Percentiles rank a stretch among this genome's conserved stretches.
phyloP scores from a whole-genome alignment of 2,888 invertebrate genomes.

The Bombylius major region DNA sequence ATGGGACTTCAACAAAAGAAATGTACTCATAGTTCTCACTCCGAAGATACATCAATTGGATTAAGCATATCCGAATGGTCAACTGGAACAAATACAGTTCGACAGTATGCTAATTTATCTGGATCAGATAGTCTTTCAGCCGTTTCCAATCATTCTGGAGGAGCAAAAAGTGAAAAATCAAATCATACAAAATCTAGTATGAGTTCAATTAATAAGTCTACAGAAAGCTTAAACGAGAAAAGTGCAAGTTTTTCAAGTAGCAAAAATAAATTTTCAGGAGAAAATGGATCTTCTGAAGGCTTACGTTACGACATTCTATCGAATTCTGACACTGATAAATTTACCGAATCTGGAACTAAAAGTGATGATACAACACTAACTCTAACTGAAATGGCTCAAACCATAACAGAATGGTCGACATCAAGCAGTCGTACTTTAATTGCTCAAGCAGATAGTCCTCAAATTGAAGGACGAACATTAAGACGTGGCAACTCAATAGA shows the following conservation, averaged over 20 bases:
- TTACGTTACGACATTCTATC: constrained; percentile 47
- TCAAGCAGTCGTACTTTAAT: constrained; percentile 66
- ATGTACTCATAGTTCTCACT: constrained; percentile 71
- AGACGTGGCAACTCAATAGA: constrained; percentile 24
- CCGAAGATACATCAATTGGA: constrained; percentile 77
- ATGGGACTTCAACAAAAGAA: constrained; percentile 67
- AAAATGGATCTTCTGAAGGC: constrained; percentile 35
- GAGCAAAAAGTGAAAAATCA: constrained; percentile 47
- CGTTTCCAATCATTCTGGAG: constrained; percentile 45
- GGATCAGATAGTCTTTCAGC: constrained; percentile 49
- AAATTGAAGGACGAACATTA: constrained; percentile 11
- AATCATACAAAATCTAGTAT: constrained; percentile 43
- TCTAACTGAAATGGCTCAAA: constrained; percentile 58
- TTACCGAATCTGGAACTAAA: constrained; percentile 55
- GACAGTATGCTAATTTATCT: constrained; percentile 63
- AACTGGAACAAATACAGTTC: constrained; percentile 72
- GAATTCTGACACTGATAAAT: constrained; percentile 47
- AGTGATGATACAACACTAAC: constrained; percentile 67
- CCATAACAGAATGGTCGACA: constrained; percentile 73
- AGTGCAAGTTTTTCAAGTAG: constrained; percentile 30
- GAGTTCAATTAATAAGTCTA: constrained; percentile 48
- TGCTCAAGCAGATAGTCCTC: constrained; percentile 40
- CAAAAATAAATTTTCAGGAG: constrained; percentile 32
- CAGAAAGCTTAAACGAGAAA: constrained; percentile 37
- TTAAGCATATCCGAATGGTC: constrained; percentile 81